Evolutionary conservation across 2,113 vertebrate genomes (phyloP), one percentile per base, ranked within the genome.

Genomic region (Camelus dromedarius): DNA sequence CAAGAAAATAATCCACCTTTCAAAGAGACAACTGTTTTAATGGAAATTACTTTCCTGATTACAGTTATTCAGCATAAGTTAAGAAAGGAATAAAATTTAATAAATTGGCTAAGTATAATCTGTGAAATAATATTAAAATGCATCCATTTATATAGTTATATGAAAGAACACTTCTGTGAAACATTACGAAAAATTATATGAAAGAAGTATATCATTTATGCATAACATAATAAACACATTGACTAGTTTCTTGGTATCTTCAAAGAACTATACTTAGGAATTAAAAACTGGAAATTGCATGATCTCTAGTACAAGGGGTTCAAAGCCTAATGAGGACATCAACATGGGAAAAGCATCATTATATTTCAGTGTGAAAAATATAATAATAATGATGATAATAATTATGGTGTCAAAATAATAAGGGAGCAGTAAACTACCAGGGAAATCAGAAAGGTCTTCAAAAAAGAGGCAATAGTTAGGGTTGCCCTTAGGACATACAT

Each of bases 1-100:
- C 9, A 92, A 94, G n/a, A 42, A 77, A 73, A 79, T 87, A 75
- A 84, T 75, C 35, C 11, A 60, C 42, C 56, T 85, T 94, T 85
- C 28, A 62, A 67, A 80, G 50, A 28, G 35, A 60, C 24, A 64
- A 12, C 58, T 7, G 9, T 76, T 95, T 93, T 70, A 67, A 75
- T 75, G 42, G 52, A 80, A 93, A 42, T 30, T 85, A 30, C 85
- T 83, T 80, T 81, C 35, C 13, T 89, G 13, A 75, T 82, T 80
- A 48, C 4, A 80, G 8, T 80, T 92, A 50, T 77, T 77, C 22
- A 64, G 8, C 22, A 77, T 89, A 86, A 67, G 72, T 87, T 87
- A 86, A 87, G 80, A 79, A 60, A 52, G 16, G 38, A 77, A 83
- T 82, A 85, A 80, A 54, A 77, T 91, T 70, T 67, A 80, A 56